Evolutionary conservation across 2,888 invertebrate genomes (phyloP).

Genomic region (Polietes domitor): DNA sequence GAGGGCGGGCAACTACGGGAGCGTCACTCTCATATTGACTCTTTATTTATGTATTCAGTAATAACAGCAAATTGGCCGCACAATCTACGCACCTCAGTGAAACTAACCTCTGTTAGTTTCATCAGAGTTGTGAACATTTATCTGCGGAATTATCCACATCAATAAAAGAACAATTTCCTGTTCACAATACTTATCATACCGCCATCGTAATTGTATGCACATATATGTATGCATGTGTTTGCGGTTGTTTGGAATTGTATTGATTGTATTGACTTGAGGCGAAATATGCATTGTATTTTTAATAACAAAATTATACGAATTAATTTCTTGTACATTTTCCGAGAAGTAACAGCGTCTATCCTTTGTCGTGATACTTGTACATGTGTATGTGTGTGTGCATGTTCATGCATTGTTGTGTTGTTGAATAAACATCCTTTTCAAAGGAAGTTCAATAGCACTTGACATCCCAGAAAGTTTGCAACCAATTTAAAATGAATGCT

Average conservation of each 20-base stretch:
- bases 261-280: constrained; percentile 46
- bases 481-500: constrained; percentile 37
- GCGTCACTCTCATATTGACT: no score
- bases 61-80: no score
- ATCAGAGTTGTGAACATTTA: no score
- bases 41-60: no score
- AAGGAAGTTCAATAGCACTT: constrained; percentile 66
- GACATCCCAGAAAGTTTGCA: constrained; percentile 43
- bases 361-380: background rate
- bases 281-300: constrained; percentile 41
- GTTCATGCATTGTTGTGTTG: background rate
- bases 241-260: constrained; percentile 8
- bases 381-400: background rate
- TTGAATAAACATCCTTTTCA: constrained; percentile 54
- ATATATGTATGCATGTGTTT: no score
- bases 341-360: background rate
- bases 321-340: constrained; percentile 58
- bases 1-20: no score
- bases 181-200: background rate
- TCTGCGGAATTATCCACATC: no score
- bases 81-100: no score
- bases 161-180: no score
- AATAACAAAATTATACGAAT: constrained; percentile 57
- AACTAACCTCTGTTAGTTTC: no score
- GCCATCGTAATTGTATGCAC: background rate